A percentile compares a stretch with the other conserved stretches of the same genome.
Conservation (phyloP, 2,888 invertebrate species). For the Polymixis lichenea region DNA sequence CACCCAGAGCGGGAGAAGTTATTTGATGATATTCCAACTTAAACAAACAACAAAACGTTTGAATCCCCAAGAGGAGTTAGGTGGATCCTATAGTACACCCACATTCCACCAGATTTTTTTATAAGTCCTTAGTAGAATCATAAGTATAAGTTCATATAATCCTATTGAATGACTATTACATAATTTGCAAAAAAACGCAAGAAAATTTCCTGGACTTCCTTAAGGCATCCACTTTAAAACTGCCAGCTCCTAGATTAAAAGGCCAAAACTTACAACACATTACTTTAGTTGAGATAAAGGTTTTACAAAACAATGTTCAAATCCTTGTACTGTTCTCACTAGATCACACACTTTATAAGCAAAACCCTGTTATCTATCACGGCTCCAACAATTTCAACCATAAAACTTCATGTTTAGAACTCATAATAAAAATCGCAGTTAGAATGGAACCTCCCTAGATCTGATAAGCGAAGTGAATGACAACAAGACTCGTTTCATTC, state of each 20-base stretch:
- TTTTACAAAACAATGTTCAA: slow-evolving; percentile 33
- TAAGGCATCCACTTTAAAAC: neutral
- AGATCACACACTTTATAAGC: slow-evolving; percentile 24
- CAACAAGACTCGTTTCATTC: slow-evolving; percentile 49
- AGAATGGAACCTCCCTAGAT: slow-evolving; percentile 18
- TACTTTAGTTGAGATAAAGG: neutral
- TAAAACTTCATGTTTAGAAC: rapidly evolving
- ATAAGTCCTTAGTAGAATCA: too few relatives aligned
- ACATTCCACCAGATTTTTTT: too few relatives aligned
- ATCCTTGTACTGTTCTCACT: slow-evolving; percentile 39
- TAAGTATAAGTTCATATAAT: too few relatives aligned
- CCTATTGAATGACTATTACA: too few relatives aligned
- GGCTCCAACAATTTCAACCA: neutral
- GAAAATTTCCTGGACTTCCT: too few relatives aligned
- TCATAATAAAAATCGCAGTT: neutral
- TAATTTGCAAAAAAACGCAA: too few relatives aligned
- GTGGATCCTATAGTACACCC: too few relatives aligned
- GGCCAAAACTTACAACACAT: neutral
- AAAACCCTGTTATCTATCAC: slow-evolving; percentile 5
- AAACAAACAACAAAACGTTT: too few relatives aligned
- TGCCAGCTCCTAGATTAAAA: neutral
- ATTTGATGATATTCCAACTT: too few relatives aligned
- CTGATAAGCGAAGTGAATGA: slow-evolving; percentile 48
- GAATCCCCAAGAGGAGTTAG: too few relatives aligned
- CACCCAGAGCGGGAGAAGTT: too few relatives aligned